These are phyloP conservation scores for Marcusenius ussheri DNA, from an alignment of 2,113 vertebrate genomes.

Conservation along the genomic window DNA sequence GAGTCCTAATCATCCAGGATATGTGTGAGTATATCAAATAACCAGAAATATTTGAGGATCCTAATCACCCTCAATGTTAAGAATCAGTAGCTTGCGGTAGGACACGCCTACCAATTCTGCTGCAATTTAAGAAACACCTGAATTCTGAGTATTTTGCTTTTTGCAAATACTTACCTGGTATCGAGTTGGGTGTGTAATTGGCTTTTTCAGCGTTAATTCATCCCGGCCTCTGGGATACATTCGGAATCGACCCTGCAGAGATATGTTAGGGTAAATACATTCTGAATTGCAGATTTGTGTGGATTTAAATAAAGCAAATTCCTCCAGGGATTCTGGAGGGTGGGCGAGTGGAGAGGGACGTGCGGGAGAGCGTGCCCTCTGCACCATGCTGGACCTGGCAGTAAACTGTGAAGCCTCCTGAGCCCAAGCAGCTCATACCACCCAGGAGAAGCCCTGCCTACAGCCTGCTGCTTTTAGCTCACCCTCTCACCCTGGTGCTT, in stretches of 20 bases:
- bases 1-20: neutral
- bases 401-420: neutral
- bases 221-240: conserved; percentile 67
- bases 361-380: neutral
- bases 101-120: neutral
- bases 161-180: conserved; percentile 71
- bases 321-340: neutral
- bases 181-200: conserved; percentile 82
- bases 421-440: neutral
- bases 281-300: neutral
- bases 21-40: neutral
- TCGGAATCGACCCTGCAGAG: conserved; percentile 76
- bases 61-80: neutral
- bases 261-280: neutral
- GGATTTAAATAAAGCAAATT: neutral
- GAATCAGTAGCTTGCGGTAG: neutral
- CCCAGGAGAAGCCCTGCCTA: neutral
- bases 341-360: neutral
- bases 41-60: neutral
- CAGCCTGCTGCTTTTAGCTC: neutral
- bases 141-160: neutral
- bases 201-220: conserved; percentile 69
- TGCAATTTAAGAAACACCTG: neutral
- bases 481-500: neutral
- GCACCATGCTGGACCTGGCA: neutral